phyloP scores from a whole-genome alignment of 2,888 invertebrate species.

The Pristionchus maxplancki region DNA sequence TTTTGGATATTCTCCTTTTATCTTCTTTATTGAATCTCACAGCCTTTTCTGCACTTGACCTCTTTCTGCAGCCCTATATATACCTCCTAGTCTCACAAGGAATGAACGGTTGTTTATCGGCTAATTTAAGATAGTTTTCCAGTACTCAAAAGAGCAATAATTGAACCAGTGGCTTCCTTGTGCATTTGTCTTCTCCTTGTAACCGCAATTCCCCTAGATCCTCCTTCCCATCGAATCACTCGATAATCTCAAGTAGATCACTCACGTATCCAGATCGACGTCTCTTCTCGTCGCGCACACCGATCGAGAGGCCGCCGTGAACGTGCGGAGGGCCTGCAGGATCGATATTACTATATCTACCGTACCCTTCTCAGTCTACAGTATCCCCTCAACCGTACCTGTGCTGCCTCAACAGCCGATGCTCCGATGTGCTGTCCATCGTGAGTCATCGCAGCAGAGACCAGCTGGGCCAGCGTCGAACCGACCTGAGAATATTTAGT shows the following conservation, averaged over 20 bases:
- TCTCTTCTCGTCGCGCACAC: slow-evolving; percentile 68
- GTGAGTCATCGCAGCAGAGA: slow-evolving; percentile 89
- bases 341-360: neutral
- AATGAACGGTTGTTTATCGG: no score
- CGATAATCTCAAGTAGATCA: neutral
- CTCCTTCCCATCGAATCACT: neutral
- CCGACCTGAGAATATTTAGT: slow-evolving; percentile 79
- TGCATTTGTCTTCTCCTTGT: no score
- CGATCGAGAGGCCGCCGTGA: slow-evolving; percentile 67
- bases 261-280: slow-evolving; percentile 62
- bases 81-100: neutral
- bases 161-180: no score
- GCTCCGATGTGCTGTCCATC: slow-evolving; percentile 84
- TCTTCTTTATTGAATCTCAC: neutral
- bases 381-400: slow-evolving; percentile 38
- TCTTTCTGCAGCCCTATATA: neutral
- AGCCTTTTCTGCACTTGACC: neutral
- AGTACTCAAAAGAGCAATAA: no score
- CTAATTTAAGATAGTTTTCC: no score
- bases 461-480: slow-evolving; percentile 88
- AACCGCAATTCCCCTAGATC: neutral
- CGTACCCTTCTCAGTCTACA: neutral
- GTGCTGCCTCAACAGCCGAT: slow-evolving; percentile 72
- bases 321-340: slow-evolving; percentile 65
- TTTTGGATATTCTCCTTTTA: neutral